These are phyloP conservation scores for Burhinus bistriatus DNA, from an alignment of 2,113 vertebrate genomes.

Conservation along the genomic window DNA sequence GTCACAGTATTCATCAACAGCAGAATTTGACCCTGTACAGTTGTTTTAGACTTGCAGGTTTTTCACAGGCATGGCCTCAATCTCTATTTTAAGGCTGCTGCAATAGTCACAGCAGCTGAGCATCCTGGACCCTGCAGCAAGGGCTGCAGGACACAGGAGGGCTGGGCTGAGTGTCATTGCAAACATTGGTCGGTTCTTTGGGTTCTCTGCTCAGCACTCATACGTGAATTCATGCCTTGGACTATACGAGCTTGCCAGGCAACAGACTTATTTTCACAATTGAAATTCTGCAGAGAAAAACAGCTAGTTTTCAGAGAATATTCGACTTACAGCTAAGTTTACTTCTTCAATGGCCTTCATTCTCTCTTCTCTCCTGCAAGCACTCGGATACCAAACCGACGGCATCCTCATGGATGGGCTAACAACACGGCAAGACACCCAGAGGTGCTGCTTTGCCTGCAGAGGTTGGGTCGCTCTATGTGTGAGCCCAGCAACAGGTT, in stretches of 20 bases:
- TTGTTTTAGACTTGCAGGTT: neutral
- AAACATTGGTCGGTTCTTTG: neutral
- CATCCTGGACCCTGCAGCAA: neutral
- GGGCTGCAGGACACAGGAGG: neutral
- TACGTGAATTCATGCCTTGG: neutral
- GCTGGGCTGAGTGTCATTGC: neutral
- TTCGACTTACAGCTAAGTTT: neutral
- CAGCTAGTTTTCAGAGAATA: neutral
- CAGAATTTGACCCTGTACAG: neutral
- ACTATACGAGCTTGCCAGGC: neutral
- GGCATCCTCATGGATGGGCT: neutral
- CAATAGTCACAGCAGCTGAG: neutral
- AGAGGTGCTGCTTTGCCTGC: neutral
- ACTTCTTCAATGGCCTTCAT: neutral
- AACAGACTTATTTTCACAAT: neutral
- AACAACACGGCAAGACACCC: neutral
- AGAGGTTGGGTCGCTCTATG: neutral
- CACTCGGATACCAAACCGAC: neutral
- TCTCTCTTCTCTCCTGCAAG: neutral
- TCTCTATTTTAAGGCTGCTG: neutral
- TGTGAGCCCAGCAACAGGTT: fast-evolving
- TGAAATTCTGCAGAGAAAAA: neutral
- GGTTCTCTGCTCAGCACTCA: neutral
- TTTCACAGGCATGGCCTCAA: neutral
- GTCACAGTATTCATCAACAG: neutral